A percentile compares a stretch with the other conserved stretches of the same genome.
Evolutionary conservation across 2,113 vertebrate genomes (phyloP).

Genomic region (Labrus mixtus): DNA sequence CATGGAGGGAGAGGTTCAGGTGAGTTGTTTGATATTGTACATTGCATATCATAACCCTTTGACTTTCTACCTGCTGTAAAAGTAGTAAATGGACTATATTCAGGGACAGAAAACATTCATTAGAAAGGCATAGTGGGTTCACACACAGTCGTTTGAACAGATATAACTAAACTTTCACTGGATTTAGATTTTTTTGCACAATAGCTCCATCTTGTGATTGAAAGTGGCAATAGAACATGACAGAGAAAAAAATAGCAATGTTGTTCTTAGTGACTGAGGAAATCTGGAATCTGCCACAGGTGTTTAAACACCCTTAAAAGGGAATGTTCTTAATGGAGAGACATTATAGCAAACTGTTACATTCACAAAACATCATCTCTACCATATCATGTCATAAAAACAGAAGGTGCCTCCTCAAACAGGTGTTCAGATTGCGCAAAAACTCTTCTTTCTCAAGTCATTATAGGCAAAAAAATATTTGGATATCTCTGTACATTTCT

Average conservation of each 20-base stretch:
- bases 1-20: constrained; percentile 98
- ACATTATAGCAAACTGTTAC: too few relatives aligned
- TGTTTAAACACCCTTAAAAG: too few relatives aligned
- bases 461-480: background rate
- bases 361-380: too few relatives aligned
- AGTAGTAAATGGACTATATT: background rate
- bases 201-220: constrained; percentile 73
- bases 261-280: background rate
- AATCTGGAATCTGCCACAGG: too few relatives aligned
- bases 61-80: constrained; percentile 12
- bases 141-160: too few relatives aligned
- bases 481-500: constrained; percentile 4
- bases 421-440: background rate
- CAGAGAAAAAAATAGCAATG: background rate
- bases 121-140: background rate
- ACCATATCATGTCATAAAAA: background rate
- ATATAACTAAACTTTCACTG: background rate
- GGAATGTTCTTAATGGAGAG: too few relatives aligned
- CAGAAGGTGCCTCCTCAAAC: background rate
- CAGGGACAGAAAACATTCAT: background rate
- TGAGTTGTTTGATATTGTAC: constrained; percentile 53
- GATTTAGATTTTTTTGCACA: constrained; percentile 26
- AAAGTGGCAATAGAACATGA: constrained; percentile 20
- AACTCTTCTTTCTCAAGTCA: background rate
- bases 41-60: background rate